Percentiles rank a stretch among this genome's conserved stretches.
Conservation (phyloP, 2,888 invertebrate genomes). For the Macaria liturata region DNA sequence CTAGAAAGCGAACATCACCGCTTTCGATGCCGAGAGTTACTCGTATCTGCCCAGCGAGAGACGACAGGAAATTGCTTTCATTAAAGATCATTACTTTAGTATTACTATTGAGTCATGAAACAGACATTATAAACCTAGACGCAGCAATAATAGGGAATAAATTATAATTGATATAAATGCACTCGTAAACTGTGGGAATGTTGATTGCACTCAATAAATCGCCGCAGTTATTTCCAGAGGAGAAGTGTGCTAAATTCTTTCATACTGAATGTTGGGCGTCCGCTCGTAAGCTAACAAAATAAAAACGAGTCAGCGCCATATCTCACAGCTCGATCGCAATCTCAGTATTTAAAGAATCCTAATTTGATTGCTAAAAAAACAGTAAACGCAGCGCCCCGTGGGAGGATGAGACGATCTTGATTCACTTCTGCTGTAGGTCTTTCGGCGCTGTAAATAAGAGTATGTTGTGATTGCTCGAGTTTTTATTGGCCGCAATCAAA, state of each 20-base stretch:
- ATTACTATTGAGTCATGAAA: slow-evolving; percentile 33
- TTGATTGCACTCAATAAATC: slow-evolving; percentile 15
- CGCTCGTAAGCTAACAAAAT: slow-evolving; percentile 35
- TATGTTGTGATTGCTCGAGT: slow-evolving; percentile 22
- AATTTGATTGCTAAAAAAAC: slow-evolving; percentile 60
- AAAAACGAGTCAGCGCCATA: slow-evolving; percentile 48
- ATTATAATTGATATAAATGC: slow-evolving; percentile 18
- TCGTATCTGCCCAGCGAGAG: slow-evolving; percentile 13
- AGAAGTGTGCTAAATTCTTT: slow-evolving; percentile 21
- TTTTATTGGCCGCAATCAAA: slow-evolving; percentile 26
- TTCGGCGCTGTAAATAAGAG: slow-evolving; percentile 31
- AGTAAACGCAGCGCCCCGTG: slow-evolving; percentile 49
- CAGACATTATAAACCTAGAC: slow-evolving; percentile 25
- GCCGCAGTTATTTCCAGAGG: slow-evolving; percentile 17
- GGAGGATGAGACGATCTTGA: slow-evolving; percentile 47
- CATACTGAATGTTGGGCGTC: slow-evolving; percentile 11
- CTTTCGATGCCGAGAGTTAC: slow-evolving; percentile 8
- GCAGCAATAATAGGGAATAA: slow-evolving; percentile 7
- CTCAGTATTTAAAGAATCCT: slow-evolving; percentile 61
- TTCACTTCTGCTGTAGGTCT: slow-evolving; percentile 40
- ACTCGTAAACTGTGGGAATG: slow-evolving; percentile 24
- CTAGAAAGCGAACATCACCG: too few species aligned
- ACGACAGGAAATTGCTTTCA: slow-evolving; percentile 35
- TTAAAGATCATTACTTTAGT: slow-evolving; percentile 34
- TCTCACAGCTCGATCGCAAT: slow-evolving; percentile 51